phyloP scores from a whole-genome alignment of 2,888 invertebrate genomes.

The Drosophila prolongata region DNA sequence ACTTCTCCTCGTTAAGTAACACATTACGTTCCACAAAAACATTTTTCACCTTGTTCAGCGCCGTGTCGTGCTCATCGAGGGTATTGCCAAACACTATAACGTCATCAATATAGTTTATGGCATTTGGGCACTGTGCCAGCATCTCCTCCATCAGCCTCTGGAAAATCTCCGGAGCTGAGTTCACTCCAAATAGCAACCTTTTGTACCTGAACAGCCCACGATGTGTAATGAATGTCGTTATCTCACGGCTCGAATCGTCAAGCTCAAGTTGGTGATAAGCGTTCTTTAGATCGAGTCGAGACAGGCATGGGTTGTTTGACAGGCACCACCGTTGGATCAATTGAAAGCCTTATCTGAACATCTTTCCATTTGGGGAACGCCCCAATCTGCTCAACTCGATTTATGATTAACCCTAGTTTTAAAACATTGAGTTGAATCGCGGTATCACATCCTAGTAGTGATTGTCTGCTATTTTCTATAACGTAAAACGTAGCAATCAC shows the following conservation, averaged over 20 bases:
- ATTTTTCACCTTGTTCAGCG: background rate
- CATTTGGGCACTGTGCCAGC: background rate
- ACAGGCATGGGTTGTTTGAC: slow-evolving; percentile 1
- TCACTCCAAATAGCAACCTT: background rate
- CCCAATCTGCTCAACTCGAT: slow-evolving; percentile 1
- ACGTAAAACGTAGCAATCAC: too few species aligned
- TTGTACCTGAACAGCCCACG: background rate
- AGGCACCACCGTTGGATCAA: slow-evolving; percentile 3
- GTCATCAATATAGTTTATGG: background rate
- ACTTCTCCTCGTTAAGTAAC: slow-evolving; percentile 1
- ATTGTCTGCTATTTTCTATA: background rate
- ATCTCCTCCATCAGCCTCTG: background rate
- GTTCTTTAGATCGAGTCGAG: background rate
- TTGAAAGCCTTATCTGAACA: slow-evolving; percentile 3
- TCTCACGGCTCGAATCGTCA: background rate
- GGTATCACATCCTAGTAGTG: background rate
- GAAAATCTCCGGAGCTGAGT: background rate
- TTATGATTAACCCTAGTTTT: slow-evolving; percentile 1
- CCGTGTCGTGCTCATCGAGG: slow-evolving; percentile 1
- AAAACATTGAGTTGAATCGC: background rate
- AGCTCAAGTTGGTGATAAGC: background rate
- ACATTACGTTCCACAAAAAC: background rate
- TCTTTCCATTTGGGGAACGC: slow-evolving; percentile 1
- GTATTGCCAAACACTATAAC: background rate
- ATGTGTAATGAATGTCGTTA: background rate